Evolutionary conservation across 2,113 vertebrate species (phyloP).

Genomic region (Epinephelus moara): DNA sequence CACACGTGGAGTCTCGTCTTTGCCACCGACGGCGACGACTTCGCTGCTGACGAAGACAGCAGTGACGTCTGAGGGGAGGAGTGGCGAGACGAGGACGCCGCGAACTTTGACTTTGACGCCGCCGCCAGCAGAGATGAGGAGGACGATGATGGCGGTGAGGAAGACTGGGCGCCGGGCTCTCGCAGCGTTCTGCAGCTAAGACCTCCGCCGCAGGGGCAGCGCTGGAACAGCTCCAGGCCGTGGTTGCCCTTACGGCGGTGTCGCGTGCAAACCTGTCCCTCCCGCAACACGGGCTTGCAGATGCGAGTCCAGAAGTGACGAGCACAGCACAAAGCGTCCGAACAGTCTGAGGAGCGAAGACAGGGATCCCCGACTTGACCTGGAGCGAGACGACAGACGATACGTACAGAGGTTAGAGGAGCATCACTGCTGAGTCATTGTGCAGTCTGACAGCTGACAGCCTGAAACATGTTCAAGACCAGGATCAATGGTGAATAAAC

Average conservation of each 20-base stretch:
- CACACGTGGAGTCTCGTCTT: slow-evolving; percentile 93
- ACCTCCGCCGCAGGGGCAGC: slow-evolving; percentile 91
- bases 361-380: slow-evolving; percentile 91
- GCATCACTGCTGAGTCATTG: too few species aligned
- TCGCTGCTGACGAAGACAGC: slow-evolving; percentile 63
- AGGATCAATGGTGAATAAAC: too few species aligned
- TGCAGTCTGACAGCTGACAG: too few species aligned
- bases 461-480: too few species aligned
- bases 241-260: slow-evolving; percentile 89
- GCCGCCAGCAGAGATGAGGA: neutral
- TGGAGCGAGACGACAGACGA: slow-evolving; percentile 22
- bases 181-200: slow-evolving; percentile 87
- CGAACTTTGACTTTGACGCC: slow-evolving; percentile 37
- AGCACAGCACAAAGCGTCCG: slow-evolving; percentile 89
- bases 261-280: slow-evolving; percentile 93
- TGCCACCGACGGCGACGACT: slow-evolving; percentile 80
- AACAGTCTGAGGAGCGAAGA: slow-evolving; percentile 90
- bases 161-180: neutral
- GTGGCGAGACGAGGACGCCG: neutral
- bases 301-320: slow-evolving; percentile 97
- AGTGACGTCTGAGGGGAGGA: slow-evolving; percentile 14
- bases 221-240: slow-evolving; percentile 93
- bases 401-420: too few species aligned
- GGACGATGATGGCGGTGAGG: rapidly evolving
- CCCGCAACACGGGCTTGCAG: slow-evolving; percentile 92